Evolutionary conservation across 2,888 invertebrate genomes (phyloP).

Genomic region (Cheilosia impressa): DNA sequence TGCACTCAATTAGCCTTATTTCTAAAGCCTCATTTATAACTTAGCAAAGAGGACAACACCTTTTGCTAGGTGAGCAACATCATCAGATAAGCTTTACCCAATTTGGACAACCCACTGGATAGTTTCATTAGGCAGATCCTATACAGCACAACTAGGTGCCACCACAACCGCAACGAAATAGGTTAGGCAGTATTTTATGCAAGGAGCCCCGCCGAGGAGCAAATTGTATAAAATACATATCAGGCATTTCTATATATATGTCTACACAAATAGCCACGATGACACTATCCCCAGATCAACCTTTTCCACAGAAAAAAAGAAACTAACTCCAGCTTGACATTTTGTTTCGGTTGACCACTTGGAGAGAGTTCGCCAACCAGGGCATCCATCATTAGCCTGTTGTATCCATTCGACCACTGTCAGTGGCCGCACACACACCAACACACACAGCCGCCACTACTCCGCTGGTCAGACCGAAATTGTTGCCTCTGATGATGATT

Average conservation of each 20-base stretch:
- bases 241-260: no score
- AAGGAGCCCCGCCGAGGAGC: neutral
- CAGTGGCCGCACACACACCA: slow-evolving; percentile 18
- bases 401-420: slow-evolving; percentile 31
- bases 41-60: no score
- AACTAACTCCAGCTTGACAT: slow-evolving; percentile 13
- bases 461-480: slow-evolving; percentile 20
- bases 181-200: neutral
- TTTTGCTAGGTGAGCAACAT: no score
- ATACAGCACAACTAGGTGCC: no score
- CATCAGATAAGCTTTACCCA: no score
- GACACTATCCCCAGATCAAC: neutral
- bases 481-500: slow-evolving; percentile 28
- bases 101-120: no score
- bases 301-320: neutral
- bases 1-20: no score
- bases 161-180: no score
- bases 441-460: neutral
- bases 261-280: no score
- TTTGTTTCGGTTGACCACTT: slow-evolving; percentile 35
- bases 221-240: no score
- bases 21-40: no score
- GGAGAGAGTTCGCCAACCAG: slow-evolving; percentile 20
- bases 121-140: no score
- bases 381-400: slow-evolving; percentile 43